Evolutionary conservation across 2,113 vertebrate species (phyloP).

Genomic region (Etheostoma spectabile): DNA sequence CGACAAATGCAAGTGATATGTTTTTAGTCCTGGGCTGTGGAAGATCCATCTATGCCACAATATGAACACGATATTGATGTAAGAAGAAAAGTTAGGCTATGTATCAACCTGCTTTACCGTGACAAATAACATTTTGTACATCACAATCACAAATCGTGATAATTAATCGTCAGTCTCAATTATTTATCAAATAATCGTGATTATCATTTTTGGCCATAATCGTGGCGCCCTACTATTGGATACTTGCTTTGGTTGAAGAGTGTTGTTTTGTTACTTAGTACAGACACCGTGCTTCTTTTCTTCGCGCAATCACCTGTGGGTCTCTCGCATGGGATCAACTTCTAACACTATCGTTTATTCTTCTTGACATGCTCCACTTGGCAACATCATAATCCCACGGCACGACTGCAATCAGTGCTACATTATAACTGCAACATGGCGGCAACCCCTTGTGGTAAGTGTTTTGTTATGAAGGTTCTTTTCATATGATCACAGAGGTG

Average conservation of each 20-base stretch:
- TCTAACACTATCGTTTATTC: slow-evolving; percentile 57
- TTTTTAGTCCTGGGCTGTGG: too few relatives aligned
- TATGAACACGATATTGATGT: too few relatives aligned
- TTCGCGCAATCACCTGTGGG: slow-evolving; percentile 66
- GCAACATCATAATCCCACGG: slow-evolving; percentile 71
- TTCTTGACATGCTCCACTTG: slow-evolving; percentile 58
- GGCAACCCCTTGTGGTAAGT: slow-evolving; percentile 35
- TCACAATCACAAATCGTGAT: too few relatives aligned
- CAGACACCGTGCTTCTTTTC: slow-evolving; percentile 64
- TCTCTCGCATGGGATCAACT: slow-evolving; percentile 65
- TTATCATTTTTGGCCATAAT: too few relatives aligned
- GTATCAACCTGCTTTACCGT: too few relatives aligned
- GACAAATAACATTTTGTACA: too few relatives aligned
- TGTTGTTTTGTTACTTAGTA: slow-evolving; percentile 34
- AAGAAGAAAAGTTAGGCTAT: too few relatives aligned
- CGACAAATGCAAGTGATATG: too few relatives aligned
- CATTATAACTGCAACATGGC: slow-evolving; percentile 9
- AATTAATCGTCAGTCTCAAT: too few relatives aligned
- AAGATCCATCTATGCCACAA: too few relatives aligned
- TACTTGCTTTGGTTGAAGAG: slow-evolving; percentile 22
- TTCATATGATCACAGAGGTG: slow-evolving; percentile 19
- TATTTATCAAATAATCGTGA: too few relatives aligned
- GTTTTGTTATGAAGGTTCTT: slow-evolving; percentile 25
- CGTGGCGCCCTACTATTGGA: too few relatives aligned
- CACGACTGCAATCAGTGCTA: slow-evolving; percentile 15